Evolutionary conservation across 2,888 invertebrate species (phyloP), one percentile per base, ranked within the genome.

Genomic region (Chalcis sispes): DNA sequence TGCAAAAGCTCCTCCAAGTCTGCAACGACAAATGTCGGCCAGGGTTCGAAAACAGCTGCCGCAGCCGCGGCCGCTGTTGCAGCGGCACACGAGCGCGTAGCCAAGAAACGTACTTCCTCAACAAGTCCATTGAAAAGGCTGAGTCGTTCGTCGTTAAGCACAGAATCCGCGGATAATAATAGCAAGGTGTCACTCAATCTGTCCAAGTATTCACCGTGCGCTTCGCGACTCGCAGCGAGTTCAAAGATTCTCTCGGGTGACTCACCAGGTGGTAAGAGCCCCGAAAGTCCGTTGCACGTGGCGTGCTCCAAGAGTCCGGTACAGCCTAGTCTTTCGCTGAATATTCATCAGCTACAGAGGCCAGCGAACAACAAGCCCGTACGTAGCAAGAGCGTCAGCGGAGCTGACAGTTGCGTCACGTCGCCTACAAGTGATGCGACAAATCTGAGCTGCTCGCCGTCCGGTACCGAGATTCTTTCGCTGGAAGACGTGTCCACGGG

Each of bases 121-220:
- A 77, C 75, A 7, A 76, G 74, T 32, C 74, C 71, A 0, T 72
- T 86, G 69, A 87, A 84, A 62, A 86, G 86, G 73, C 80, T 84
- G 4, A 86, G 85, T 65, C 84, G 86, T 23, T 85, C 88, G 1
- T 85, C 87, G 2, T 77, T 87, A 48, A 83, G 86, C 2, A 84
- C 86, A 42, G 87, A 86, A 15, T 79, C 85, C 0, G 7, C 50
- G 1, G 70, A 59, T 10, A 67, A n/a, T n/a, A 36, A 50, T 29
- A 87, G 85, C 72, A 86, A 85, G 66, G 84, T 86, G 46, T 83
- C 82, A 23, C 81, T 87, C 29, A 87, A 86, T 67, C 58, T 87
- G 66, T 86, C 88, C n/a, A 88, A 88, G 77, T 88, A 87, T 74
- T 88, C 88, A 27, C 88, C 88, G 0, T 88, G 88, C 71, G 88